These are phyloP conservation scores for Rhingia campestris DNA, from an alignment of 2,888 invertebrate genomes.

Conservation along the genomic window DNA sequence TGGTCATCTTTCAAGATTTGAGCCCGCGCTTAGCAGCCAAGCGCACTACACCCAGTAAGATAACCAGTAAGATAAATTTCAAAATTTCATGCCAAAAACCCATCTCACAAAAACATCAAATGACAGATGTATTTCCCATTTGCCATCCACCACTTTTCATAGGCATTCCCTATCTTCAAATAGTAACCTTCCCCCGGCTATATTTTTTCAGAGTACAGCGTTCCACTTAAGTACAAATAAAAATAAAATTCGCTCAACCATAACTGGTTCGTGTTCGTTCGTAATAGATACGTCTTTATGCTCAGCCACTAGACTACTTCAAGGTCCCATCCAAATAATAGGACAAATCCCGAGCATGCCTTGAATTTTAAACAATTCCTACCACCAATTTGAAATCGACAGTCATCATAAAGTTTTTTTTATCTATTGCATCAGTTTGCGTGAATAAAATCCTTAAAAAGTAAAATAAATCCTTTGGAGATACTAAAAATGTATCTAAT, in stretches of 20 bases:
- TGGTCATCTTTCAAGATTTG: too few relatives aligned
- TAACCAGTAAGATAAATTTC: too few relatives aligned
- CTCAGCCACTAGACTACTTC: constrained; percentile 36
- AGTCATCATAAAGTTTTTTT: constrained; percentile 54
- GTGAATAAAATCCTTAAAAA: constrained; percentile 58
- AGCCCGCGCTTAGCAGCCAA: too few relatives aligned
- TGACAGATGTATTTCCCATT: too few relatives aligned
- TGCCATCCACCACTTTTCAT: too few relatives aligned
- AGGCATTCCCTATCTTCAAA: too few relatives aligned
- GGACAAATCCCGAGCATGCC: constrained; percentile 48
- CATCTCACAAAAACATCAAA: too few relatives aligned
- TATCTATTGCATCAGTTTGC: constrained; percentile 61
- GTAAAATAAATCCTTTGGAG: not conserved
- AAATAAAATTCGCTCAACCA: constrained; percentile 67
- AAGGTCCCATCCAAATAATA: constrained; percentile 16
- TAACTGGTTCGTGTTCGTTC: constrained; percentile 25
- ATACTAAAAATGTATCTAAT: constrained; percentile 61
- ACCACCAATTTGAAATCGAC: constrained; percentile 25
- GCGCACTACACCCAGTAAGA: too few relatives aligned
- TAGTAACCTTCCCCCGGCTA: not conserved
- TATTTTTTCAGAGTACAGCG: not conserved
- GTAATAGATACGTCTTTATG: constrained; percentile 41
- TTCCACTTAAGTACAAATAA: constrained; percentile 41
- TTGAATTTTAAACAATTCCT: constrained; percentile 57
- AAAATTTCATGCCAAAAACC: too few relatives aligned